Base-by-base conservation (phyloP, 2,113 vertebrate species). In the Heliornis fulica region DNA sequence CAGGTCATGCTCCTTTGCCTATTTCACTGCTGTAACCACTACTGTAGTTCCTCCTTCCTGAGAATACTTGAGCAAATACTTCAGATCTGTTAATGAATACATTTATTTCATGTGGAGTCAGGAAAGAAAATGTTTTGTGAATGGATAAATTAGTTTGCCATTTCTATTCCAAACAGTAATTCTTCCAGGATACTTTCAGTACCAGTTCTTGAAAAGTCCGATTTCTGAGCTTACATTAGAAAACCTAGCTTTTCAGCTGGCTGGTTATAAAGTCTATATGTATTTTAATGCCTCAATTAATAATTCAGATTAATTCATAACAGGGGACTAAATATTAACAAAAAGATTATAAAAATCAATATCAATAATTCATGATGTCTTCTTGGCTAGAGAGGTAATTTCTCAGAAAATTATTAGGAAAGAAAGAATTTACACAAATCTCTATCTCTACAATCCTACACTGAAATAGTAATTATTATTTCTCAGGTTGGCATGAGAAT, bases 271-370 rank as follows among this genome's bases (percentile, higher is more conserved):
- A 5, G 3, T 63, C 36, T 75, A 74, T 92, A 64, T 86, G 68
- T 90, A 13, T 94, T 54, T 95, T 69, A 94, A 94, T 91, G 20
- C 20, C 68, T 92, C 92, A 94, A 90, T 95, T 96, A 96, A 94
- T 93, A 92, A 93, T 96, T 95, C 76, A 97, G 79, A 95, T 95
- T 93, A 92, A 92, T 95, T 94, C 60, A 71, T 90, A 93, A 79
- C 90, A 79, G 59, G 31, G 38, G 19, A 83, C 85, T 92, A 95
- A 94, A 96, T 95, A 89, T 87, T 84, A 96, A 89, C 48, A 72
- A 41, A 94, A 90, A 74, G 12, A 94, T 81, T 92, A 75, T 87
- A 93, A 95, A 92, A 95, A 92, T 76, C 43, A 84, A 8, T 87
- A 93, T 93, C 15, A 90, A 92, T 95, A 95, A 97, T 96, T 97